Conservation (phyloP, 2,113 vertebrate genomes). For the Erythrocercus mccallii region DNA sequence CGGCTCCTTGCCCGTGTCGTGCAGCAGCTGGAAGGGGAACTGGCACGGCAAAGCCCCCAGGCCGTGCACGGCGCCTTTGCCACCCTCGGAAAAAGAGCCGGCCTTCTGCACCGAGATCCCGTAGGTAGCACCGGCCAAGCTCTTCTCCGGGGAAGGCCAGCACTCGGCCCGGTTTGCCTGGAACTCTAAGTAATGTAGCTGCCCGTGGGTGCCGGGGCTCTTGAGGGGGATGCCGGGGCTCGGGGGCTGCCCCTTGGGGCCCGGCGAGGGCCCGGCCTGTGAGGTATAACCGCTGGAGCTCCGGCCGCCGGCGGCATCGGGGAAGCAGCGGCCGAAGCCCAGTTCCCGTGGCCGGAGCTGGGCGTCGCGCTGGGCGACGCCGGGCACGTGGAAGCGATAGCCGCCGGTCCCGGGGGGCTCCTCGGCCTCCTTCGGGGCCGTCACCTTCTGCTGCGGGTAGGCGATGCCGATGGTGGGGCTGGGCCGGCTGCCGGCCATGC, state of each 20-base stretch:
- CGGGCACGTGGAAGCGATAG: constrained; percentile 82
- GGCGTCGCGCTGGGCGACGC: constrained; percentile 75
- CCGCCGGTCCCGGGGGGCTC: constrained; percentile 69
- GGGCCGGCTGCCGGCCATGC: constrained; percentile 76
- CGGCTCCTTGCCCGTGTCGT: constrained; percentile 68
- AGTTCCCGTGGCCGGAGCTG: constrained; percentile 82
- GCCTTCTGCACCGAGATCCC: constrained; percentile 77
- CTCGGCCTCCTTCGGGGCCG: constrained; percentile 82
- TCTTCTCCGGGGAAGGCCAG: constrained; percentile 85
- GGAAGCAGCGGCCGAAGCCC: constrained; percentile 79
- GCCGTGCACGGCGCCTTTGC: constrained; percentile 64
- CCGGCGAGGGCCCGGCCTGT: constrained; percentile 64
- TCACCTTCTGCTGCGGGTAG: constrained; percentile 84
- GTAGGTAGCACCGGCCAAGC: constrained; percentile 83
- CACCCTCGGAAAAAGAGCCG: constrained; percentile 74
- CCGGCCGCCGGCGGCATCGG: constrained; percentile 77
- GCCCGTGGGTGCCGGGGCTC: constrained; percentile 66
- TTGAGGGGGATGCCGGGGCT: constrained; percentile 63
- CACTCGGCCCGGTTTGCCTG: constrained; percentile 74
- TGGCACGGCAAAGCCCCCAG: constrained; percentile 76
- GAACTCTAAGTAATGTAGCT: constrained; percentile 81
- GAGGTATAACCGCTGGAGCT: constrained; percentile 89
- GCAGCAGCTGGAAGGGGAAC: constrained; percentile 81
- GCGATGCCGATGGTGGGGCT: constrained; percentile 85
- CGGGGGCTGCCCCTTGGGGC: constrained; percentile 65